Evolutionary conservation across 2,797 vertebrate species (phyloP).

Genomic region (Acipenser ruthenus): DNA sequence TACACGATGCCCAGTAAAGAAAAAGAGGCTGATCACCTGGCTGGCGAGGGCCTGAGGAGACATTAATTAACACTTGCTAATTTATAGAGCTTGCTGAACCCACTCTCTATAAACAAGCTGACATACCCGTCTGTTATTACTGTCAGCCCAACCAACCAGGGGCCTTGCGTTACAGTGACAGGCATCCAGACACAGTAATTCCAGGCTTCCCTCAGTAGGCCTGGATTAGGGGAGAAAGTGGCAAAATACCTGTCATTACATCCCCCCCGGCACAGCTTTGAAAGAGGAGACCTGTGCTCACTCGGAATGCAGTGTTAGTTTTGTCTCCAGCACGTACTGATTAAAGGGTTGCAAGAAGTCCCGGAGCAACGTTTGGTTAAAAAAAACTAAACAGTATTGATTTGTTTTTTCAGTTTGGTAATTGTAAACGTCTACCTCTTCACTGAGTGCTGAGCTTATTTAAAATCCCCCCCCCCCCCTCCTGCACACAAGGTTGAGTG

Average conservation of each 20-base stretch:
- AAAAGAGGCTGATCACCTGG: too few species aligned
- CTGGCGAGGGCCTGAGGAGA: too few species aligned
- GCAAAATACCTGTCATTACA: background rate
- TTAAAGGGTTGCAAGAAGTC: background rate
- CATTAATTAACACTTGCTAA: too few species aligned
- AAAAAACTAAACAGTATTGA: background rate
- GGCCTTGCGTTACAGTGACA: too few species aligned
- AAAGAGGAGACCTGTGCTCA: background rate
- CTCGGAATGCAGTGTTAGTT: background rate
- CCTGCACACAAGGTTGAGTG: conserved; percentile 9
- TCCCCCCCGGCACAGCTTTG: background rate
- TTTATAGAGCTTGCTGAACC: too few species aligned
- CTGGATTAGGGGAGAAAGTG: conserved; percentile 3
- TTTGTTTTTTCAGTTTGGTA: background rate
- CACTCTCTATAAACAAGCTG: too few species aligned
- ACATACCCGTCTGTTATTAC: too few species aligned
- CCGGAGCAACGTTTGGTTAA: background rate
- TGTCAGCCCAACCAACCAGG: too few species aligned
- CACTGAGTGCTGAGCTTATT: background rate
- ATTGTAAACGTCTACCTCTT: background rate
- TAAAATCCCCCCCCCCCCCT: background rate
- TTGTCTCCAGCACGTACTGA: background rate
- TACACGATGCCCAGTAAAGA: too few species aligned
- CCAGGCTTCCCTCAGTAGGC: background rate
- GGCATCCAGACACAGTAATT: background rate